These are phyloP conservation scores for Bergia sp. DNA, from an alignment of 92 coral and sea anemone species.

Conservation along the genomic window DNA sequence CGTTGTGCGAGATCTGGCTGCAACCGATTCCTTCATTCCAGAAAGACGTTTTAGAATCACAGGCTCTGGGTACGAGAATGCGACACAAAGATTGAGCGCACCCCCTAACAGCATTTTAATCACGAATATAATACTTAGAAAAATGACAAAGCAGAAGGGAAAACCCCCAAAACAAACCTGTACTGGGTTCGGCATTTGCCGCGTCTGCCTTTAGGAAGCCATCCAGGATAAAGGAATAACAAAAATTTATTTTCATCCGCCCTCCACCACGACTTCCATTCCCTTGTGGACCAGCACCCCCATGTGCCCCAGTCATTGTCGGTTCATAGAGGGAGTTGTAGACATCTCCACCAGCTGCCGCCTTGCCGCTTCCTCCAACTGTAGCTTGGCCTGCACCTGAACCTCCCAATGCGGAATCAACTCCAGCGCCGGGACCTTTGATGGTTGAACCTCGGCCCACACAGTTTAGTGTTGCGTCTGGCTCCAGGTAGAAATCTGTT, in stretches of 20 bases:
- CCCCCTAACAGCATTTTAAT: background rate
- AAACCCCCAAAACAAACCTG: constrained; percentile 47
- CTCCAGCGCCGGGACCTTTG: constrained; percentile 62
- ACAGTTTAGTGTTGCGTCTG: constrained; percentile 65
- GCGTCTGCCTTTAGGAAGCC: constrained; percentile 67
- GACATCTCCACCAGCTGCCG: constrained; percentile 46
- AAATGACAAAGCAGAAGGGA: too few relatives aligned
- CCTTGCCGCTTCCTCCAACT: constrained; percentile 63
- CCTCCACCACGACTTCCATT: constrained; percentile 76
- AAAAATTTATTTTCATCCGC: constrained; percentile 56
- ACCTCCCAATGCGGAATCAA: constrained; percentile 60
- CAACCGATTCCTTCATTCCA: too few relatives aligned
- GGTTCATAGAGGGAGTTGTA: constrained; percentile 71
- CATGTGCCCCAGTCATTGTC: constrained; percentile 58
- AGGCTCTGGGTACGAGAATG: background rate
- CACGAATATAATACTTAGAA: background rate
- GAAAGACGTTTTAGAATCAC: background rate
- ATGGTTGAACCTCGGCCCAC: constrained; percentile 63
- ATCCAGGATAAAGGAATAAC: constrained; percentile 63
- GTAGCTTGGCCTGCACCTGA: constrained; percentile 74
- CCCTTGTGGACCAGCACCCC: constrained; percentile 61
- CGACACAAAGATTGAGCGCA: background rate
- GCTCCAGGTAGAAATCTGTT: constrained; percentile 71
- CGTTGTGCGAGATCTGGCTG: too few relatives aligned
- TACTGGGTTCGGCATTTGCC: constrained; percentile 46